Evolutionary conservation across 2,888 invertebrate genomes (phyloP), one percentile per base, ranked within the genome.

Genomic region (Lomographa bimaculata): DNA sequence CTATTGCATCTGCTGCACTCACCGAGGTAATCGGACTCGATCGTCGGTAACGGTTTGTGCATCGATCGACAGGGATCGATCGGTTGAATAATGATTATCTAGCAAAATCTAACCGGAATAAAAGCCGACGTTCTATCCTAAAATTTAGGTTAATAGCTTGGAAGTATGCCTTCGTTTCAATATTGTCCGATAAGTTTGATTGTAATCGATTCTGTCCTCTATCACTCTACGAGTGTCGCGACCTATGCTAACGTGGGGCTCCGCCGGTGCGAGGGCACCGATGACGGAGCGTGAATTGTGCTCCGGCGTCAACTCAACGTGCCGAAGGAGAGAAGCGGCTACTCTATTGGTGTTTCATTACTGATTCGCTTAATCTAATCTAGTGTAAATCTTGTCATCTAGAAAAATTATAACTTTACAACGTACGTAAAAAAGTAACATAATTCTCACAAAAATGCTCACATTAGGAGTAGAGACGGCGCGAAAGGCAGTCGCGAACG

Each of bases 341-440:
- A 89, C 84, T 71, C 87, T 90, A 89, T 86, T 89, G 90, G 90
- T 90, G 90, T 90, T 79, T 79, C 80, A 74, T 84, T 83, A 86
- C 84, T 83, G 87, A 79, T 81, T 85, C 80, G 67, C 90, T 90
- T 89, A 89, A 73, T 79, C 89, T 90, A 90, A 76, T 71, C 85
- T 89, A 90, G 79, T 85, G 85, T 89, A 85, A 80, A 89, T 78
- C 87, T 83, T 79, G 83, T 82, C 83, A 77, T 79, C 84, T 89
- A 89, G 75, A 77, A 82, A 44, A 81, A 80, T 76, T 78, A 78
- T 73, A 78, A 79, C 67, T 69, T 76, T 67, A 78, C 78, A 81
- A 80, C 75, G 64, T 80, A 82, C 72, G 75, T 81, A 84, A 85
- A 82, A 84, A 87, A 83, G 72, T 84, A 85, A 87, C 78, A 82